Percentiles rank a stretch among this genome's conserved stretches.
phyloP scores from a whole-genome alignment of 92 coral and sea anemone genomes.

The Porites cylindrica region DNA sequence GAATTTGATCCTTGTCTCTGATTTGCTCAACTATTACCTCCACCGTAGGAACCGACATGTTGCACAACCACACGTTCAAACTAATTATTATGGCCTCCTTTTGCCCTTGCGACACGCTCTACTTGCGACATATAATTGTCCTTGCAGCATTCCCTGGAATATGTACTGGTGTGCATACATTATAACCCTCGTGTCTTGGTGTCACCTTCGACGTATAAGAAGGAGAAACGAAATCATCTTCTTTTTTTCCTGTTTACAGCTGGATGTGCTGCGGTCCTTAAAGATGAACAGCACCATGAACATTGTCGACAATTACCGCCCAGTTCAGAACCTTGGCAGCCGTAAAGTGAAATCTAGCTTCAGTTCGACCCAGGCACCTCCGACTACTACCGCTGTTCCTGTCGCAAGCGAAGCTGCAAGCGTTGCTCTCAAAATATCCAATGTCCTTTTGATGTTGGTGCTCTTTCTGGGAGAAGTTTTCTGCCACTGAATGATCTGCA shows the following conservation, averaged over 20 bases:
- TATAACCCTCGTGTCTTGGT: too few relatives aligned
- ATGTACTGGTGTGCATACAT: too few relatives aligned
- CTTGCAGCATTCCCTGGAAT: too few relatives aligned
- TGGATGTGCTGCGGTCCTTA: slow-evolving; percentile 40
- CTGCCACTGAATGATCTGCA: background rate
- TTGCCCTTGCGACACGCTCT: too few relatives aligned
- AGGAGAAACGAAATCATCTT: background rate
- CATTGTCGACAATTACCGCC: background rate
- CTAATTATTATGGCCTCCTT: too few relatives aligned
- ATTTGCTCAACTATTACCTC: too few relatives aligned
- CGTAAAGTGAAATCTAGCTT: slow-evolving; percentile 73
- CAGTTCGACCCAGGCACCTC: background rate
- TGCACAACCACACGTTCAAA: too few relatives aligned
- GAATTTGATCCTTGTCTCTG: too few relatives aligned
- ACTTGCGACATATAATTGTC: too few relatives aligned
- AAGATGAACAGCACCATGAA: slow-evolving; percentile 10
- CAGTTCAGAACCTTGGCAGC: slow-evolving; percentile 57
- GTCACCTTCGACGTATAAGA: too few relatives aligned
- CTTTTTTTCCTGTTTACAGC: slow-evolving; percentile 32
- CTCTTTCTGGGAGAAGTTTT: background rate
- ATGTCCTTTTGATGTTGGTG: slow-evolving; percentile 1
- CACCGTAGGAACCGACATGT: too few relatives aligned
- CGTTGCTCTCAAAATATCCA: background rate
- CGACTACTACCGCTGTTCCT: background rate
- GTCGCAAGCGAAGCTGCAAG: background rate